Percentiles rank a stretch among this genome's conserved stretches.
phyloP scores from a whole-genome alignment of 2,113 vertebrate genomes.

The Neoarius graeffei region DNA sequence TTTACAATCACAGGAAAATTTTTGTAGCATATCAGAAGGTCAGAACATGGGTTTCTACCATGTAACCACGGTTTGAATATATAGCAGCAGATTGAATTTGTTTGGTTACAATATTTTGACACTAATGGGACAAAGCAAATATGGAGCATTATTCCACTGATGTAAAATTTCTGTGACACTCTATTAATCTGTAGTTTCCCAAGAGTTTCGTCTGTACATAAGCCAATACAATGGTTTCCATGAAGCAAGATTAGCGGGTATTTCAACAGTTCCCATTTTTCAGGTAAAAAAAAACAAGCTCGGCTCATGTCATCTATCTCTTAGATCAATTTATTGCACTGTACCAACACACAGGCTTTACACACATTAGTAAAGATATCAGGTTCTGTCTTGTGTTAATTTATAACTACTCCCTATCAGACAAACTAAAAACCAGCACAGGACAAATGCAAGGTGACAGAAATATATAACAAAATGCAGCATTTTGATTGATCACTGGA shows the following conservation, averaged over 20 bases:
- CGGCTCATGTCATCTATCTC: background rate
- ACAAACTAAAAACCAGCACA: background rate
- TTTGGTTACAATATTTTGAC: background rate
- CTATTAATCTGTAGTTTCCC: background rate
- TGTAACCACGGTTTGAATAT: background rate
- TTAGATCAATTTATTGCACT: background rate
- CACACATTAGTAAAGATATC: background rate
- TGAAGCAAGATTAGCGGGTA: background rate
- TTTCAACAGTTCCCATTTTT: slow-evolving; percentile 8
- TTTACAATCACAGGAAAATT: background rate
- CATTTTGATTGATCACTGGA: background rate
- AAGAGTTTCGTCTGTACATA: background rate
- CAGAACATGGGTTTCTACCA: background rate
- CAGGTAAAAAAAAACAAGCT: background rate
- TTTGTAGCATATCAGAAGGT: background rate
- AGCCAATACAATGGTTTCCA: background rate
- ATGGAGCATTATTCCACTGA: background rate
- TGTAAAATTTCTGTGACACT: background rate
- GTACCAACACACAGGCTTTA: background rate
- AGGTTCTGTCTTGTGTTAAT: background rate
- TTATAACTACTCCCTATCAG: background rate
- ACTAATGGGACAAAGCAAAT: background rate
- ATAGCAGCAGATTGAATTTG: background rate
- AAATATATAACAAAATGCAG: background rate
- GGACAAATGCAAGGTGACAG: background rate